These are phyloP conservation scores for Poeciliopsis prolifica DNA, from an alignment of 2,113 vertebrate genomes.

Conservation along the genomic window DNA sequence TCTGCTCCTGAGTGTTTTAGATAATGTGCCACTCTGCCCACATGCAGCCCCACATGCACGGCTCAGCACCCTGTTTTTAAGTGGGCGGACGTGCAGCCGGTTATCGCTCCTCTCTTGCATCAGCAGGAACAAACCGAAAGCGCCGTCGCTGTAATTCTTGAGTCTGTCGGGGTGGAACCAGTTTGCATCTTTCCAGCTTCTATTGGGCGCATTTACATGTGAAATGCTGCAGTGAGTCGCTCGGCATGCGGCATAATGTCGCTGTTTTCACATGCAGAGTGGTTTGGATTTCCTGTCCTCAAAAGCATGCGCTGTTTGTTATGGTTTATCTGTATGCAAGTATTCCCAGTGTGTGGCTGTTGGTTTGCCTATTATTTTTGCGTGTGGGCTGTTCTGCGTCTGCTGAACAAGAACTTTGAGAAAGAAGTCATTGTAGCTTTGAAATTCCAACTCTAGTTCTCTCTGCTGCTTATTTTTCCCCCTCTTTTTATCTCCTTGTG, in stretches of 20 bases:
- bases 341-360: conserved; percentile 31
- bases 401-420: conserved; percentile 40
- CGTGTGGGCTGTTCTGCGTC: conserved; percentile 48
- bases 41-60: background rate
- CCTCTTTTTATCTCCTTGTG: background rate
- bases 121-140: conserved; percentile 4
- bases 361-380: conserved; percentile 48
- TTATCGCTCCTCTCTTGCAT: conserved; percentile 2
- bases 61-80: background rate
- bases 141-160: background rate
- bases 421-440: conserved; percentile 59
- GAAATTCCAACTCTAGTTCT: conserved; percentile 44
- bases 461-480: background rate
- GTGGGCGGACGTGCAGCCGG: background rate
- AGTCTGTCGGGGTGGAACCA: background rate
- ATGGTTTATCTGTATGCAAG: conserved; percentile 41
- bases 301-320: conserved; percentile 30
- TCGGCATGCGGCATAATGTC: background rate
- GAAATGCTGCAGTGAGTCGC: conserved; percentile 7
- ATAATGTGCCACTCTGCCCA: background rate
- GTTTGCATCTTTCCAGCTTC: background rate
- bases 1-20: background rate
- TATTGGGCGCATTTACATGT: conserved; percentile 18
- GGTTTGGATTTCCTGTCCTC: conserved; percentile 31
- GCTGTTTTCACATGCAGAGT: conserved; percentile 21